phyloP scores from a whole-genome alignment of 2,888 invertebrate genomes.

The Amphipoea oculea region DNA sequence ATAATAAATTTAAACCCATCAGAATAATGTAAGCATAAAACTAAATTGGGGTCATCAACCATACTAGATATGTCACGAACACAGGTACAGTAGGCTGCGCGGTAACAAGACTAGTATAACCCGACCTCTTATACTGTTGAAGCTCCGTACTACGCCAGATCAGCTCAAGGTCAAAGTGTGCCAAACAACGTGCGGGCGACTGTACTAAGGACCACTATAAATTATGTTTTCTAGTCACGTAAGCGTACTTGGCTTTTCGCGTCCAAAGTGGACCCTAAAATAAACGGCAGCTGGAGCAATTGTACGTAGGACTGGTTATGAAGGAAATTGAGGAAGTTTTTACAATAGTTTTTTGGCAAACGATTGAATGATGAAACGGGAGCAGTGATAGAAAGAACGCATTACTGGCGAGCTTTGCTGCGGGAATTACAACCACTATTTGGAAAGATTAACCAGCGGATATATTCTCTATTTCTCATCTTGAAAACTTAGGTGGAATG shows the following conservation, averaged over 20 bases:
- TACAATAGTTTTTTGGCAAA: conserved; percentile 13
- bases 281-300: conserved; percentile 35
- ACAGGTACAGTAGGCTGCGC: neutral
- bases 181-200: neutral
- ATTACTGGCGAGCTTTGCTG: neutral
- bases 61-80: conserved; percentile 37
- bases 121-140: neutral
- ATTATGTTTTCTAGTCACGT: conserved; percentile 52
- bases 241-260: conserved; percentile 46
- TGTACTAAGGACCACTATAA: conserved; percentile 33
- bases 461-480: too few relatives aligned
- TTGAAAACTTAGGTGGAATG: neutral
- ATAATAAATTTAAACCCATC: conserved; percentile 37
- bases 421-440: too few relatives aligned
- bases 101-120: neutral
- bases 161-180: too few relatives aligned
- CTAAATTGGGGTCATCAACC: conserved; percentile 39
- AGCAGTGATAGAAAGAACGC: neutral
- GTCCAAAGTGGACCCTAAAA: conserved; percentile 48
- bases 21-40: conserved; percentile 46
- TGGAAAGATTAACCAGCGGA: too few relatives aligned
- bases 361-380: neutral
- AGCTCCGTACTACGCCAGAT: too few relatives aligned
- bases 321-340: conserved; percentile 20
- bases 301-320: conserved; percentile 17